These are phyloP conservation scores for Endotricha flammealis DNA, from an alignment of 2,888 invertebrate species.

Conservation along the genomic window DNA sequence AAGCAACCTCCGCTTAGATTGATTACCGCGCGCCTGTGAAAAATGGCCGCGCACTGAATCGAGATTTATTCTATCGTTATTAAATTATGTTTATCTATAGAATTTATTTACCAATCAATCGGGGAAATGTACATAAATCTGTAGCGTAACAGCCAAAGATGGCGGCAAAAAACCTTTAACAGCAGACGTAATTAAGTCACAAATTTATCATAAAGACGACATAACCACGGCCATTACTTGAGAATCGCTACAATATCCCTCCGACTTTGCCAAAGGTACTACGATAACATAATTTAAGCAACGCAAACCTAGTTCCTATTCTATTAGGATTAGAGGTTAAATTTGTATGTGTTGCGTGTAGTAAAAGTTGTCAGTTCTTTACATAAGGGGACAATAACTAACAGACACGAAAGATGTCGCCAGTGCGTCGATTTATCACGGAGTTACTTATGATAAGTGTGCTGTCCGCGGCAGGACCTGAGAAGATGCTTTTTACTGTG, in stretches of 20 bases:
- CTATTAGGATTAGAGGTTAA: neutral
- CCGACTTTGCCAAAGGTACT: constrained; percentile 33
- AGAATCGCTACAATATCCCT: constrained; percentile 45
- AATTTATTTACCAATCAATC: constrained; percentile 11
- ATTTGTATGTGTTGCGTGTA: constrained; percentile 10
- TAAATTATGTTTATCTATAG: constrained; percentile 16
- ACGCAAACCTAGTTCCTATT: constrained; percentile 17
- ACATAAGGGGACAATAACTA: constrained; percentile 69
- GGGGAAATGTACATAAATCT: constrained; percentile 6
- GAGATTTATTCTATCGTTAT: constrained; percentile 25
- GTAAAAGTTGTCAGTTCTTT: constrained; percentile 25
- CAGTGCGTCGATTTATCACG: constrained; percentile 64
- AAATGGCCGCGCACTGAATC: constrained; percentile 30
- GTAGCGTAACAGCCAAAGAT: constrained; percentile 1
- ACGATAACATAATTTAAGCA: constrained; percentile 11
- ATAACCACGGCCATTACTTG: constrained; percentile 52
- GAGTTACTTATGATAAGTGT: constrained; percentile 71
- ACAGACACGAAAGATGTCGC: constrained; percentile 64
- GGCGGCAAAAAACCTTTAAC: constrained; percentile 28
- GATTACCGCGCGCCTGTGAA: constrained; percentile 42
- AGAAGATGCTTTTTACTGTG: constrained; percentile 65
- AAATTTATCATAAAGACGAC: constrained; percentile 58
- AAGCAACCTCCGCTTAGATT: constrained; percentile 39
- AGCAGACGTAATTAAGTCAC: constrained; percentile 58
- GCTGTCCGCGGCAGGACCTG: constrained; percentile 55